Conservation (phyloP, 2,113 vertebrate species). For the Cavia porcellus region DNA sequence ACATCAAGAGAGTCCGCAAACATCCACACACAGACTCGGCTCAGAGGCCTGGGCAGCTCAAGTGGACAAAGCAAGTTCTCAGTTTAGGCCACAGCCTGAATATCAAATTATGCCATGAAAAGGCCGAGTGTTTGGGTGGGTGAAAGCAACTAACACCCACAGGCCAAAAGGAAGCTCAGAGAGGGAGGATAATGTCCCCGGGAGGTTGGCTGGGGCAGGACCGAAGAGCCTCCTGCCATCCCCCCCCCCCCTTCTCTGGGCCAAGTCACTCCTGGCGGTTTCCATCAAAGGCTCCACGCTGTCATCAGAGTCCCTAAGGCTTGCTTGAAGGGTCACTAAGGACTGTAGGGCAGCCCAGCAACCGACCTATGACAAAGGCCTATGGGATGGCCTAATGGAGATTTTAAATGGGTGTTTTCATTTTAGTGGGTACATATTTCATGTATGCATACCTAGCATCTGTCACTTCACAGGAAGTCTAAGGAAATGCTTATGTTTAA, state of each 20-base stretch:
- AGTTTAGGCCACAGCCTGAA: conserved; percentile 66
- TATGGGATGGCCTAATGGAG: not conserved
- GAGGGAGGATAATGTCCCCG: not conserved
- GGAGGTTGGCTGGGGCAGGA: not conserved
- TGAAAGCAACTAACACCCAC: conserved; percentile 43
- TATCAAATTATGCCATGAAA: conserved; percentile 74
- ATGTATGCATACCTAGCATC: not conserved
- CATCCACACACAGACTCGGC: not conserved
- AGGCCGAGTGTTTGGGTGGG: conserved; percentile 59
- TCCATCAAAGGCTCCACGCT: conserved; percentile 43
- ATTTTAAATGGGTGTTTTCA: not conserved
- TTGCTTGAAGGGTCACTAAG: not conserved
- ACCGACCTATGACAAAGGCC: rapidly evolving
- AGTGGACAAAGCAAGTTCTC: conserved; percentile 44
- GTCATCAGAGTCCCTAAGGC: not conserved
- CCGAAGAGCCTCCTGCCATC: not conserved
- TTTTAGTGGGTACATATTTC: not conserved
- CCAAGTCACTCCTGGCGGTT: not conserved
- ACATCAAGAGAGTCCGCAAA: not conserved
- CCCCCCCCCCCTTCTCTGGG: not conserved
- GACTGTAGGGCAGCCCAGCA: not conserved
- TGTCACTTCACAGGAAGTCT: not conserved
- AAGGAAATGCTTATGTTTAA: not conserved
- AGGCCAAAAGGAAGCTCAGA: conserved; percentile 57
- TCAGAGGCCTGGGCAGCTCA: not conserved